Base-by-base conservation (phyloP, 2,888 invertebrate species). In the Carterocephalus palaemon region DNA sequence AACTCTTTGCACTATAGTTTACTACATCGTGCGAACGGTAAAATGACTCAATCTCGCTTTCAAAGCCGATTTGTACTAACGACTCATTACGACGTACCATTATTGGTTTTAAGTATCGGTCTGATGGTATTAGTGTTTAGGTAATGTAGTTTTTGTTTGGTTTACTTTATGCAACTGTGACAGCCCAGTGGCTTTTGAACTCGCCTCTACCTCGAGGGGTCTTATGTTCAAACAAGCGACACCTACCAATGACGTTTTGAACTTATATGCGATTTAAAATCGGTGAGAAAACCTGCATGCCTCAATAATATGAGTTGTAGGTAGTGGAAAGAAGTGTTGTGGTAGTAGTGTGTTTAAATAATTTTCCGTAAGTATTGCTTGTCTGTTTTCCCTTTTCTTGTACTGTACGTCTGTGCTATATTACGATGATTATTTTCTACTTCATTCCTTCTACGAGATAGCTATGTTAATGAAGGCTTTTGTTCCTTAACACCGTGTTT, bases 401-500 rank as follows among this genome's bases (percentile, higher is more conserved):
- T 8, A 32, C 6, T 17, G n/a, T n/a, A n/a, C n/a, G n/a, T n/a
- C n/a, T n/a, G 13, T 41, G 32, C 17, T 24, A n/a, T 19, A 6
- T 33, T 8, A 13, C 16, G 24, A n/a, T 13, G n/a, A 13, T 13
- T 29, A 16, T 19, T 24, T 54, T 55, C 53, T 53, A 49, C 47
- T 50, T 47, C 43, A 49, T 49, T 38, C 43, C 48, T 54, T 48
- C 54, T 59, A 60, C 56, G 51, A 61, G 69, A 70, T 68, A 68
- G 63, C 38, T 47, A 64, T 64, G 71, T 57, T 67, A 73, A 76
- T 75, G 59, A 62, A 63, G 59, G 59, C 62, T 60, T 61, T 52
- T 56, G 59, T 64, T 64, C 54, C 60, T 56, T 58, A 62, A 62
- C 62, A 57, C 53, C 43, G 53, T 23, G 24, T 24, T 47, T 49